Percentiles rank a stretch among this genome's conserved stretches.
phyloP scores from a whole-genome alignment of 2,888 invertebrate species.

The Arrhopalites spinosus region DNA sequence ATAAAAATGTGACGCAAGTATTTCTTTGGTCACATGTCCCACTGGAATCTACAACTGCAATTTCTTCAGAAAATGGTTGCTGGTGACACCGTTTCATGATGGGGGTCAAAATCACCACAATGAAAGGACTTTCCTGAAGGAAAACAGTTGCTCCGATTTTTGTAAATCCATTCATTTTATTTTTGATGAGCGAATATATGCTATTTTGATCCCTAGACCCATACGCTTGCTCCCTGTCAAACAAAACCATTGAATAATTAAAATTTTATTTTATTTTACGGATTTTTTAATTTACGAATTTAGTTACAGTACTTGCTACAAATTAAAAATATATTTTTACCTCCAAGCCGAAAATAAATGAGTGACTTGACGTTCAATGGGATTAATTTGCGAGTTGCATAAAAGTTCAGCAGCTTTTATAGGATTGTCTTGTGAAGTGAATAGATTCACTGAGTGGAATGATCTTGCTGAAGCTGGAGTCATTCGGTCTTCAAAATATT shows the following conservation, averaged over 20 bases:
- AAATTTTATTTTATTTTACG: too few species aligned
- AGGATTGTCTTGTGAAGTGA: background rate
- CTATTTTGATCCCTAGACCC: too few species aligned
- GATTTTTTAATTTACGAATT: too few species aligned
- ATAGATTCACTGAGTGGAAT: background rate
- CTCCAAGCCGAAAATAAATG: background rate
- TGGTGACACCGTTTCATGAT: background rate
- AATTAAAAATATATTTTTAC: background rate
- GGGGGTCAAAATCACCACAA: background rate
- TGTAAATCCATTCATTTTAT: too few species aligned
- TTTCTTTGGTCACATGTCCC: background rate
- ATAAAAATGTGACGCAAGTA: background rate
- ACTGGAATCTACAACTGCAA: background rate
- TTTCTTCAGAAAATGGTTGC: background rate
- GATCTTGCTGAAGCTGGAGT: background rate
- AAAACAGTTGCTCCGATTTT: too few species aligned
- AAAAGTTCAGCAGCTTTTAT: background rate
- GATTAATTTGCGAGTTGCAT: background rate
- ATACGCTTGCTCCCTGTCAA: too few species aligned
- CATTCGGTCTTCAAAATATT: background rate
- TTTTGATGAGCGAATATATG: too few species aligned
- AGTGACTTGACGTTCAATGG: background rate
- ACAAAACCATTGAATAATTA: too few species aligned
- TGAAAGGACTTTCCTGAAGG: background rate
- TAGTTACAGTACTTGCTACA: too few species aligned